Evolutionary conservation across 2,888 invertebrate genomes (phyloP), one percentile per base, ranked within the genome.

Genomic region (Hirtodrosophila trivittata): DNA sequence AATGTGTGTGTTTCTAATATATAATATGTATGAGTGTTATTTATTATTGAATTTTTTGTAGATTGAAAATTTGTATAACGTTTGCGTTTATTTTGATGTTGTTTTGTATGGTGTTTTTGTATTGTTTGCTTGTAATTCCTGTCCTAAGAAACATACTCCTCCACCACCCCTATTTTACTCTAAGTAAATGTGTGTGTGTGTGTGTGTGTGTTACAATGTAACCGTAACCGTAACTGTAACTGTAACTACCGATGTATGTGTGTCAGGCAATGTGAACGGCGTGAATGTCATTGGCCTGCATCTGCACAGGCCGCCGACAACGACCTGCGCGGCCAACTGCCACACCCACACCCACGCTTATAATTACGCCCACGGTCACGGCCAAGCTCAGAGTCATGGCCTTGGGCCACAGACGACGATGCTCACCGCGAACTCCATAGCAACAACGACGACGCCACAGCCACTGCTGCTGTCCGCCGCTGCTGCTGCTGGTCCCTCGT

Each of bases 201-300:
- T 65, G 38, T 52, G 46, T 33, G 43, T 56, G 43, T 43, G 28
- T 37, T 65, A 35, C 47, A 65, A 6, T 52, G 62, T 58, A 58
- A 50, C 33, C 6, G 62, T 45, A 56, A 55, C 42, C 32, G 30
- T 39, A 47, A 25, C 46, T 72, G 60, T 69, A 45, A 51, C 43
- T 63, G 56, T 49, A 49, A 41, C 16, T 65, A 41, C 59, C 38
- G 26, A 10, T 59, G 39, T 59, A 14, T 58, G 39, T 67, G 56
- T 63, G 51, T 59, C 92, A 95, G 95, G 94, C 80, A 92, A 92
- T 84, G 93, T 93, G 35, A 95, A 95, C 88, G 95, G 95, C 42
- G 94, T 95, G 91, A 95, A 95, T 90, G 93, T 94, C 91, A 94
- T 93, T 80, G 92, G 92, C 70, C 89, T 92, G 82, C 92, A 92